Percentiles rank a stretch among this genome's conserved stretches.
phyloP scores from a whole-genome alignment of 2,113 vertebrate species.

The Ia io region DNA sequence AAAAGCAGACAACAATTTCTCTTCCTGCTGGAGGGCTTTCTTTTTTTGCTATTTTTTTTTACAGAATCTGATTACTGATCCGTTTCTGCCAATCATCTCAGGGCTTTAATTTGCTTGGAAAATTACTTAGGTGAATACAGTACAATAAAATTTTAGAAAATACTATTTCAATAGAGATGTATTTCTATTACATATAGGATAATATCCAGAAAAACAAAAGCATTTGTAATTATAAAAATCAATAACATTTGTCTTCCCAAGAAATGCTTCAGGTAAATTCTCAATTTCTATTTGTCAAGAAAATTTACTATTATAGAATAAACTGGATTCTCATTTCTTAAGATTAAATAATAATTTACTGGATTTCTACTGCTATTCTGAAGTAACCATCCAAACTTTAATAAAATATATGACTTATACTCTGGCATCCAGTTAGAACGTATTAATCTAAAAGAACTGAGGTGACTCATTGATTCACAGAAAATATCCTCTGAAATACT shows the following conservation, averaged over 20 bases:
- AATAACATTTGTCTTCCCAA: background rate
- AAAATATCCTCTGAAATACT: background rate
- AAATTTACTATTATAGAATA: background rate
- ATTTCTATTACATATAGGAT: background rate
- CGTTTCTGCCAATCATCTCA: slow-evolving; percentile 11
- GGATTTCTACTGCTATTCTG: background rate
- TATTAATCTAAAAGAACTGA: slow-evolving; percentile 17
- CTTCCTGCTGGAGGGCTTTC: background rate
- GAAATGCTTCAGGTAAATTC: background rate
- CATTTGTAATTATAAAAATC: slow-evolving; percentile 22
- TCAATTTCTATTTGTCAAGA: slow-evolving; percentile 28
- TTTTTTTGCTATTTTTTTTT: background rate
- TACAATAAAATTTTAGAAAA: slow-evolving; percentile 30
- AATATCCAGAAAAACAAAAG: background rate
- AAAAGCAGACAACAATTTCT: background rate
- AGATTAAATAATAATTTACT: background rate
- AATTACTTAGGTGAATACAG: slow-evolving; percentile 10
- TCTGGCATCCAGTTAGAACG: slow-evolving; percentile 16
- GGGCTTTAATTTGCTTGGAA: slow-evolving; percentile 28
- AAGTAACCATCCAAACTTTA: background rate
- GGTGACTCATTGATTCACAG: slow-evolving; percentile 39
- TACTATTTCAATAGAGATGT: background rate
- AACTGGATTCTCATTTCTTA: background rate
- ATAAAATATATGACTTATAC: background rate
- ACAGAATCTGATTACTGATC: background rate